These are phyloP conservation scores for Chironomus riparius DNA, from an alignment of 2,888 invertebrate species.

Conservation along the genomic window DNA sequence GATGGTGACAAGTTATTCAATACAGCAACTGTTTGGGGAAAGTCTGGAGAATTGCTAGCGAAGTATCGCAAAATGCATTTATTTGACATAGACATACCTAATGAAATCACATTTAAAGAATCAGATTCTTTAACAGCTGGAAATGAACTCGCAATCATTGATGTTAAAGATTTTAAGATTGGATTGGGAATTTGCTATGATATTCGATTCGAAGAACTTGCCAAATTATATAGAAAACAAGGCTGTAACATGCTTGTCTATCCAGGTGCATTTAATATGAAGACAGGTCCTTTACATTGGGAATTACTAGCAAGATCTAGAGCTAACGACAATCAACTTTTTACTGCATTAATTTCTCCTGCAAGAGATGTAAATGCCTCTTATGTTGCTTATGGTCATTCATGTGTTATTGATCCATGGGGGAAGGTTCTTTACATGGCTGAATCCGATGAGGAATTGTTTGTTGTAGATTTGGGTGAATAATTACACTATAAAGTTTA, in stretches of 20 bases:
- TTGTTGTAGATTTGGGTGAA: constrained; percentile 68
- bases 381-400: constrained; percentile 87
- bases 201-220: constrained; percentile 82
- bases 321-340: constrained; percentile 84
- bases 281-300: constrained; percentile 91
- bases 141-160: constrained; percentile 61
- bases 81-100: constrained; percentile 89
- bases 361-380: constrained; percentile 61
- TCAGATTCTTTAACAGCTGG: constrained; percentile 75
- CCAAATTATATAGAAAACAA: constrained; percentile 58
- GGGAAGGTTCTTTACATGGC: constrained; percentile 59
- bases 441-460: constrained; percentile 58
- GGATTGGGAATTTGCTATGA: constrained; percentile 97
- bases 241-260: constrained; percentile 81
- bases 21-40: constrained; percentile 80
- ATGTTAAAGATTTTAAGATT: constrained; percentile 59
- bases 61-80: constrained; percentile 86
- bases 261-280: constrained; percentile 92
- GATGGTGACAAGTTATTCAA: constrained; percentile 60
- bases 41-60: constrained; percentile 65
- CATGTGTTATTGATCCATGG: constrained; percentile 73
- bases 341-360: constrained; percentile 74
- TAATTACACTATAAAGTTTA: not conserved
- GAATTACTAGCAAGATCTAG: constrained; percentile 68
- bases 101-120: constrained; percentile 82